Conservation (phyloP, 2,888 invertebrate genomes). For the Microplitis deprimator region DNA sequence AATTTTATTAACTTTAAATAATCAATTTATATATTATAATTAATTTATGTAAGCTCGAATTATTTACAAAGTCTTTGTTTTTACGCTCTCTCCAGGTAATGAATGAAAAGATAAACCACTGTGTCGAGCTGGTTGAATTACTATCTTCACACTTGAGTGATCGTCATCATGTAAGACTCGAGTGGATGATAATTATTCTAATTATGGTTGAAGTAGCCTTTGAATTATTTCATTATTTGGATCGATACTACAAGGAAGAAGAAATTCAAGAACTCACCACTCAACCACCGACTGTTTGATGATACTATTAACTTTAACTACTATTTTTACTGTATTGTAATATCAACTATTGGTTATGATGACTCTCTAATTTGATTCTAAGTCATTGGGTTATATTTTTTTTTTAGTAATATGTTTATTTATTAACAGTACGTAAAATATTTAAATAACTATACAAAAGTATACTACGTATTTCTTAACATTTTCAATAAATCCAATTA, state of each 20-base stretch:
- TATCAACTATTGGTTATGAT: neutral
- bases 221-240: slow-evolving; percentile 84
- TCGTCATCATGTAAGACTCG: slow-evolving; percentile 91
- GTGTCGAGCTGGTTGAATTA: slow-evolving; percentile 91
- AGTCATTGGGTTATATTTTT: neutral
- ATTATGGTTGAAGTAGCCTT: slow-evolving; percentile 96
- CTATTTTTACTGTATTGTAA: neutral
- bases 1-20: neutral
- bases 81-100: slow-evolving; percentile 78
- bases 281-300: neutral
- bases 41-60: too few species aligned
- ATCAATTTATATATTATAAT: slow-evolving; percentile 7
- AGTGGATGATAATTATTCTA: slow-evolving; percentile 97
- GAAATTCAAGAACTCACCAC: slow-evolving; percentile 6
- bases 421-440: neutral
- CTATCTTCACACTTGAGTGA: slow-evolving; percentile 92
- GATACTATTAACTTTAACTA: neutral
- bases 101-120: slow-evolving; percentile 96
- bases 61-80: too few species aligned
- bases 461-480: neutral
- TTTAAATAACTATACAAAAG: neutral
- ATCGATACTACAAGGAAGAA: slow-evolving; percentile 73
- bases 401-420: neutral
- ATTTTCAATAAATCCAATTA: neutral
- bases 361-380: neutral